Evolutionary conservation across 2,888 invertebrate species (phyloP).

Genomic region (Drosophila hamatofila): DNA sequence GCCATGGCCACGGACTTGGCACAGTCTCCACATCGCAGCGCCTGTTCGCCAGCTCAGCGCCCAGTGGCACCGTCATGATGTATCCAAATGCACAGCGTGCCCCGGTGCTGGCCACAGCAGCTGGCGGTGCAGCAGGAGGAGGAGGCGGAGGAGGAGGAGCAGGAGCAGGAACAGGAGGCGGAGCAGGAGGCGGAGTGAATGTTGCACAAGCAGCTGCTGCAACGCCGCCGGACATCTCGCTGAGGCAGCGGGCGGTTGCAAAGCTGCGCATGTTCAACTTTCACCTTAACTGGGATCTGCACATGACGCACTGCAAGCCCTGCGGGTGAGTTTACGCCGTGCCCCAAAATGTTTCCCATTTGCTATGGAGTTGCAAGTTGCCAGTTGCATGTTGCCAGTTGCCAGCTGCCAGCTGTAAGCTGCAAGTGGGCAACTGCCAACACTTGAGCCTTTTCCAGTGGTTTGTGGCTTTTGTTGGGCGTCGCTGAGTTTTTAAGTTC

Average conservation of each 20-base stretch:
- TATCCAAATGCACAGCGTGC: conserved; percentile 80
- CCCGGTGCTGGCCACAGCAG: neutral
- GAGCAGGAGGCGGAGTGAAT: neutral
- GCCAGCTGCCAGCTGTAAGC: conserved; percentile 42
- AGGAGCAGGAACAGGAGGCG: neutral
- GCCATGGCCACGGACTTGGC: conserved; percentile 52
- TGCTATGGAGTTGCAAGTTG: conserved; percentile 27
- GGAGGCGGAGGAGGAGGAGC: neutral
- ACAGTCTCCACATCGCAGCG: conserved; percentile 67
- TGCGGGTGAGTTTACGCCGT: conserved; percentile 84
- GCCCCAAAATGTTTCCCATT: conserved; percentile 3
- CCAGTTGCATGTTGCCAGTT: conserved; percentile 38
- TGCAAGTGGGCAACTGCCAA: conserved; percentile 56
- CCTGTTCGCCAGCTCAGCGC: conserved; percentile 81
- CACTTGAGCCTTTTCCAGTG: conserved; percentile 66
- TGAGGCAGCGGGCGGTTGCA: conserved; percentile 85
- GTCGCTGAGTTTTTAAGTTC: conserved; percentile 37
- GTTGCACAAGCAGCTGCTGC: conserved; percentile 42
- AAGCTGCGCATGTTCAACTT: conserved; percentile 86
- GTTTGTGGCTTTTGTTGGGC: conserved; percentile 72
- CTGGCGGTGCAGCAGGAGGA: neutral
- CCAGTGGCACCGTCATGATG: conserved; percentile 84
- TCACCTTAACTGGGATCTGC: conserved; percentile 85
- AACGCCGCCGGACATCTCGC: conserved; percentile 82
- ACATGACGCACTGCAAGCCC: conserved; percentile 86